Base-by-base conservation (phyloP, 2,888 invertebrate species). In the Notocelia uddmanniana region DNA sequence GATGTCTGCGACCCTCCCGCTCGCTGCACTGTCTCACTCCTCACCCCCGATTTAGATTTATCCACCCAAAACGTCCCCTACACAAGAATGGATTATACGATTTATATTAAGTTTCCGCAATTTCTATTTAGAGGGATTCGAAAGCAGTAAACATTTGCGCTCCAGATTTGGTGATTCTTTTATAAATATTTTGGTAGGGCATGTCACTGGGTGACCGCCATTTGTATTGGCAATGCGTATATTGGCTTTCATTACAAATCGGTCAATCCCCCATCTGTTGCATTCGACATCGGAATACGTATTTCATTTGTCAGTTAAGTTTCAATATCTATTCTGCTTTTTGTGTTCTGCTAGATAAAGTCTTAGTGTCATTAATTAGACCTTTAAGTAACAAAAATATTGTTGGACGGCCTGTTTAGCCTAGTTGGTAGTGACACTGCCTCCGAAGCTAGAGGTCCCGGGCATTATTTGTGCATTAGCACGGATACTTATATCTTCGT, bases 61-160 rank as follows among this genome's bases (percentile, higher is more conserved):
- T 92, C 89, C 90, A 84, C 87, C 88, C 89, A 83, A 90, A 92
- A 89, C 86, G 84, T 88, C 89, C 92, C 93, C 90, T 86, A 85
- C 86, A 86, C 85, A 83, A 86, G 84, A 90, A 87, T 89, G 86
- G 89, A 90, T 93, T 92, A 93, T 92, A 87, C 91, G 90, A 91
- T 92, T 93, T 93, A 92, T 92, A 93, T 92, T 92, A 90, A 89
- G 91, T 93, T 93, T 93, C 91, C 92, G 91, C 89, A 89, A 90
- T 91, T 91, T 88, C 90, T 86, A 89, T 89, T 89, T 84, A 85
- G 88, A 91, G 90, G 89, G 92, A 89, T 85, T 83, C 84, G 80
- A 84, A 81, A 82, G 81, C 79, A 80, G 85, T 83, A 87, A 88
- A 87, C 88, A 87, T 87, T 89, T 83, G 85, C 80, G 80, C 85